Evolutionary conservation across 2,797 vertebrate species (phyloP), one percentile per base, ranked within the genome.

Genomic region (Gymnoscopelus microlampas): DNA sequence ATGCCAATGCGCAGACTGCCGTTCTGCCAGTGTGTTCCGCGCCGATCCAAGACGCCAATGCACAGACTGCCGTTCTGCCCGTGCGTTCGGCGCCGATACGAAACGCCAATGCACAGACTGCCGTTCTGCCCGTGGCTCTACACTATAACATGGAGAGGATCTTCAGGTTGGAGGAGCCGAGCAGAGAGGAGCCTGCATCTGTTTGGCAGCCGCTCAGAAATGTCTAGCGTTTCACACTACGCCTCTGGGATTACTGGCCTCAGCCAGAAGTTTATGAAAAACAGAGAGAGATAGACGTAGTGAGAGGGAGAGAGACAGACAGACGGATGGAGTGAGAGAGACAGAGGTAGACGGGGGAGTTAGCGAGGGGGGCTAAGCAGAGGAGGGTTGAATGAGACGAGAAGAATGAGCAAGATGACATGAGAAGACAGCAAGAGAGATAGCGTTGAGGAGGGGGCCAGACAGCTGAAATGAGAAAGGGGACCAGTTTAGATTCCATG

Each of bases 201-300:
- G 91, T 90, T 89, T 87, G 90, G 90, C 92, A 83, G 71, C 19
- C 10, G 26, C 82, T 89, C 87, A 89, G 89, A 87, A 89, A 90
- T 79, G 83, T 91, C 90, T 92, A 86, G 86, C 82, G 71, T 93
- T 93, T 92, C 93, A 91, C 88, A 85, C 88, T 76, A 81, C 60
- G 83, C 88, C 90, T 89, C 81, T 85, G 91, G 89, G 90, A 93
- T 77, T 55, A 48, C 77, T 82, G 81, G 83, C 67, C 69, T 83
- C 78, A 72, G 92, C 89, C 89, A 87, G 83, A 80, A 85, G 82
- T 90, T 93, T 92, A 93, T 92, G 91, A 92, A 93, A 93, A 93
- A 91, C 93, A 93, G 81, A 87, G 61, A 60, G 62, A 64, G 55
- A 51, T 24, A 70, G 59, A 49, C n/a, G 55, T 49, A 58, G 60